These are phyloP conservation scores for Vanessa cardui DNA, from an alignment of 2,888 invertebrate species.

Conservation along the genomic window DNA sequence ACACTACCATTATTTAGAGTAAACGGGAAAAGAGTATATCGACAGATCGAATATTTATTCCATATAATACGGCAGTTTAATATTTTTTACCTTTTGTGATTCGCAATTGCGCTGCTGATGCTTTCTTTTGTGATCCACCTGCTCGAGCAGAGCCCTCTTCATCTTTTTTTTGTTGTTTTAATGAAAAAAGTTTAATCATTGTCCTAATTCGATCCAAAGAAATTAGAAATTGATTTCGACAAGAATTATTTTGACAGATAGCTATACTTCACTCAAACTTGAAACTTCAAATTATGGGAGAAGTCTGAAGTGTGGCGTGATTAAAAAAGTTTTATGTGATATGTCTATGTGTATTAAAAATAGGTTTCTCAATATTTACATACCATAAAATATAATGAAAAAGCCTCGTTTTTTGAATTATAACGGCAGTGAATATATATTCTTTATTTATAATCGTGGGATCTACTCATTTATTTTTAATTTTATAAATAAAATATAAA, in stretches of 20 bases:
- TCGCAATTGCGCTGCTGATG: conserved; percentile 97
- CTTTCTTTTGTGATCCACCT: conserved; percentile 92
- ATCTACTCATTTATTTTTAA: too few species aligned
- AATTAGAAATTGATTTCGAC: conserved; percentile 64
- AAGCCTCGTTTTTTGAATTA: too few species aligned
- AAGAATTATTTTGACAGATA: conserved; percentile 77
- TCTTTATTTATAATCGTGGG: too few species aligned
- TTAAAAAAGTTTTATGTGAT: too few species aligned
- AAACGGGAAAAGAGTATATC: conserved; percentile 1
- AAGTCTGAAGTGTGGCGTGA: not conserved
- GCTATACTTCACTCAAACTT: conserved; percentile 35
- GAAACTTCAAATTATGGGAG: not conserved
- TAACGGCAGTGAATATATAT: too few species aligned
- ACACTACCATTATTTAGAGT: not conserved
- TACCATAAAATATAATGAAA: too few species aligned
- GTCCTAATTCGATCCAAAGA: conserved; percentile 75
- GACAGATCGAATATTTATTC: conserved; percentile 4
- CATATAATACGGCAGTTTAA: not conserved
- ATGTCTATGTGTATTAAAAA: too few species aligned
- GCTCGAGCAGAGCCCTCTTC: conserved; percentile 89
- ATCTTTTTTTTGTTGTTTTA: conserved; percentile 99
- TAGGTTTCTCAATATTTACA: too few species aligned
- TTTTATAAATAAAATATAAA: too few species aligned
- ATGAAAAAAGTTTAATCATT: conserved; percentile 99
- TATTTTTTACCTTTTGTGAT: conserved; percentile 94